These are phyloP conservation scores for Bombus breviceps DNA, from an alignment of 1,140 invertebrate species.

Conservation along the genomic window DNA sequence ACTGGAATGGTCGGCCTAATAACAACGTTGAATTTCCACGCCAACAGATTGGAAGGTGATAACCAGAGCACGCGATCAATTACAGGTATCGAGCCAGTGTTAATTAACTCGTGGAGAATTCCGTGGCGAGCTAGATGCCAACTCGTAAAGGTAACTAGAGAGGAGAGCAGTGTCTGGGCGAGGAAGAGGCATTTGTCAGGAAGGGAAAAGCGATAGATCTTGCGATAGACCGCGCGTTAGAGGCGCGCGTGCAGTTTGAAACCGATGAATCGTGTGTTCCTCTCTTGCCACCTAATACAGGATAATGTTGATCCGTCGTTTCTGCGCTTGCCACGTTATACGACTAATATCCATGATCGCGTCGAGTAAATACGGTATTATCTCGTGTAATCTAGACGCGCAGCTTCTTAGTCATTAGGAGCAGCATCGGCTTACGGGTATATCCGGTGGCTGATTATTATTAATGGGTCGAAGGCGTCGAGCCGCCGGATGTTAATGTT, in stretches of 20 bases:
- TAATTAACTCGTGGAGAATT: constrained; percentile 1
- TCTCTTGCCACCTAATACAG: neutral
- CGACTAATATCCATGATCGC: constrained; percentile 31
- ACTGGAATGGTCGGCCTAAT: too few species aligned
- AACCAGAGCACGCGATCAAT: neutral
- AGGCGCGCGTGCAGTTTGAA: neutral
- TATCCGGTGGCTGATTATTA: constrained; percentile 49
- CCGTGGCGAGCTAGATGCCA: neutral
- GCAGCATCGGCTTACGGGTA: constrained; percentile 25
- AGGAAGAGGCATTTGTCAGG: neutral
- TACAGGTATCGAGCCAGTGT: neutral
- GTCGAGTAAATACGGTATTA: constrained; percentile 36
- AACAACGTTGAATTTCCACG: neutral
- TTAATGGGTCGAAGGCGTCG: constrained; percentile 13
- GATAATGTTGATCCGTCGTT: constrained; percentile 32
- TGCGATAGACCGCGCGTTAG: neutral
- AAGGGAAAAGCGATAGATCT: neutral
- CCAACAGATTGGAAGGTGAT: neutral
- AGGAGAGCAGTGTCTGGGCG: neutral
- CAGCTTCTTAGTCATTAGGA: constrained; percentile 43
- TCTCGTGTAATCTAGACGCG: constrained; percentile 37
- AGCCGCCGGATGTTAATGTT: neutral
- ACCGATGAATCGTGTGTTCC: neutral
- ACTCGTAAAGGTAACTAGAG: constrained; percentile 10
- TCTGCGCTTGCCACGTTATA: neutral